These are phyloP conservation scores for Cydia pomonella DNA, from an alignment of 1,140 invertebrate genomes.

Conservation along the genomic window DNA sequence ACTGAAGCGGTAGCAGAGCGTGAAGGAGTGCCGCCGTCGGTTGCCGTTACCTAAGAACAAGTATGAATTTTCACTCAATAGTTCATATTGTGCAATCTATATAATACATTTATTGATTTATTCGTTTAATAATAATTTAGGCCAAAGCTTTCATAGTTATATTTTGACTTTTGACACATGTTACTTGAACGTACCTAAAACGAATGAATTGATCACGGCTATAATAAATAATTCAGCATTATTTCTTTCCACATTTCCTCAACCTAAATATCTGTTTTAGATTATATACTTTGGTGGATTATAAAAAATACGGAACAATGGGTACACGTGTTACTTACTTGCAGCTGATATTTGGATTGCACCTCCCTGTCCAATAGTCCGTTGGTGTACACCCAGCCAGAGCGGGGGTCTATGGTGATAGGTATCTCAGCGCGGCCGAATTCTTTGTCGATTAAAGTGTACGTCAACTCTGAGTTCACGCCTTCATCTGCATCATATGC, in stretches of 20 bases:
- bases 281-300: too few species aligned
- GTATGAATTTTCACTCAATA: neutral
- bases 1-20: slow-evolving; percentile 93
- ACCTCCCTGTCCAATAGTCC: slow-evolving; percentile 94
- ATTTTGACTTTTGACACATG: too few species aligned
- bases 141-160: too few species aligned
- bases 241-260: too few species aligned
- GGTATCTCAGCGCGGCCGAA: slow-evolving; percentile 88
- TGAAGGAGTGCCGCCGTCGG: slow-evolving; percentile 91
- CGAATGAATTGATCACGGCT: too few species aligned
- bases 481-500: slow-evolving; percentile 97
- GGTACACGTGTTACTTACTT: slow-evolving; percentile 68
- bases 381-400: slow-evolving; percentile 95
- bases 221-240: too few species aligned
- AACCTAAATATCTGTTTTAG: too few species aligned
- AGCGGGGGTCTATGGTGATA: slow-evolving; percentile 89
- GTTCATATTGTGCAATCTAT: too few species aligned
- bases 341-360: slow-evolving; percentile 90
- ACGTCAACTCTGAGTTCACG: slow-evolving; percentile 90
- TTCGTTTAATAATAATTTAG: too few species aligned
- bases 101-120: too few species aligned
- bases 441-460: slow-evolving; percentile 86
- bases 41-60: slow-evolving; percentile 86
- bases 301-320: too few species aligned
- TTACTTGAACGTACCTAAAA: too few species aligned